phyloP scores from a whole-genome alignment of 2,888 invertebrate genomes.

The Dichetophora obliterata region DNA sequence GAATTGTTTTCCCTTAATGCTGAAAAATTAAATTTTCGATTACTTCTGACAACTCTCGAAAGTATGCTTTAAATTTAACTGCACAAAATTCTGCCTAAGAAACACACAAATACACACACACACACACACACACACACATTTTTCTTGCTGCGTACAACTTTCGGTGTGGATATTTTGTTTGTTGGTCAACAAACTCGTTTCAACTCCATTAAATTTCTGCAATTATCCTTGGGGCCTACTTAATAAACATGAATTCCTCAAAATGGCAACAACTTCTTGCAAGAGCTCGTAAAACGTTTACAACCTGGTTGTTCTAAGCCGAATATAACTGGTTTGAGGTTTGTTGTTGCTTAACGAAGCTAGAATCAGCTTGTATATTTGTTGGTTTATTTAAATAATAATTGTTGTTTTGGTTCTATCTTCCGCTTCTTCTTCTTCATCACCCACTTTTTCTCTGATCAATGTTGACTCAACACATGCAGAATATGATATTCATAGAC shows the following conservation, averaged over 20 bases:
- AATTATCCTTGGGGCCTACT: constrained; percentile 5
- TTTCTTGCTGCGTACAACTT: no score
- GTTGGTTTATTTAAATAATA: not conserved
- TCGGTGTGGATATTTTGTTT: no score
- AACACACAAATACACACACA: no score
- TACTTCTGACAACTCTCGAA: not conserved
- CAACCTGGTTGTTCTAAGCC: no score
- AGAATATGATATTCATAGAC: no score
- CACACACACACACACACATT: no score
- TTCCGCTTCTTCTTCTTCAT: not conserved
- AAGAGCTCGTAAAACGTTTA: not conserved
- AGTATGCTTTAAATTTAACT: constrained; percentile 1
- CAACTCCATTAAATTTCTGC: not conserved
- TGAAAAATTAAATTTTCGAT: not conserved
- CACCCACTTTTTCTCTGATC: no score
- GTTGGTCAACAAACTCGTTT: not conserved
- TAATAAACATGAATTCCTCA: not conserved
- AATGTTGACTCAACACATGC: no score
- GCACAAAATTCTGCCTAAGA: not conserved
- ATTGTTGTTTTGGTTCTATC: not conserved
- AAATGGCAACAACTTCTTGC: not conserved
- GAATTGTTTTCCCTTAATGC: not conserved
- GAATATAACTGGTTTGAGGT: no score
- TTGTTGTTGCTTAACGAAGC: no score
- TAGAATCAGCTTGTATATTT: not conserved